Base-by-base conservation (phyloP, 2,888 invertebrate species). In the Tineola bisselliella region DNA sequence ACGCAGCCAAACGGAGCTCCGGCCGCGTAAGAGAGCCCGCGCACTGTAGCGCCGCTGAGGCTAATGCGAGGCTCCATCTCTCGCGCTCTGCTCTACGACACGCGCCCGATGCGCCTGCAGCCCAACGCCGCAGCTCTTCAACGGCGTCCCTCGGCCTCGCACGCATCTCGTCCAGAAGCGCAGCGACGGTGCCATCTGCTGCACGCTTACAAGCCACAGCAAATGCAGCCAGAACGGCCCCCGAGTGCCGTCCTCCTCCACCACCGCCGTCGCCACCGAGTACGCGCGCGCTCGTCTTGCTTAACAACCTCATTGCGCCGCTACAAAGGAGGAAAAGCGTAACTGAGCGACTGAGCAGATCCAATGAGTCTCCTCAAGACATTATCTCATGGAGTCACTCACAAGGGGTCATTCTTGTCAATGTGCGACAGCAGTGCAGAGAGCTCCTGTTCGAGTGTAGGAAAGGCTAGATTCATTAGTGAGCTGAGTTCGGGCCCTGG, bases 381-480 rank as follows among this genome's bases (percentile, higher is more conserved):
- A n/a, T n/a, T n/a, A n/a, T n/a, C n/a, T 31, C 5, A 10, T 31
- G 31, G 31, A 8, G 31, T 10, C 62, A 90, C 94, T 90, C 82
- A 97, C 96, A 96, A 95, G 68, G 93, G 92, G 78, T 98, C 97
- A 69, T 94, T 90, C 69, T 92, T 92, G 80, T 97, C 97, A 67
- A 96, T 92, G 74, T 94, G 92, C 54, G 91, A 89, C 63, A 98
- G 94, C 69, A 99, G 96, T 70, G 90, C 91, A 62, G 93, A 91
- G 63, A 99, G 84, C 77, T 98, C 97, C 0, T 90, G 88, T 87
- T 98, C 98, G 30, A 99, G 88, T 64, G 92, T 89, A 1, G 94
- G 93, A 87, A 99, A 98, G 72, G 99, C 89, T 66, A 93, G 94
- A 61, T 90, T 90, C 96, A 98, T 96, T 88, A 97, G 92, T 65